phyloP scores from a whole-genome alignment of 2,113 vertebrate species.

The Lontra canadensis region DNA sequence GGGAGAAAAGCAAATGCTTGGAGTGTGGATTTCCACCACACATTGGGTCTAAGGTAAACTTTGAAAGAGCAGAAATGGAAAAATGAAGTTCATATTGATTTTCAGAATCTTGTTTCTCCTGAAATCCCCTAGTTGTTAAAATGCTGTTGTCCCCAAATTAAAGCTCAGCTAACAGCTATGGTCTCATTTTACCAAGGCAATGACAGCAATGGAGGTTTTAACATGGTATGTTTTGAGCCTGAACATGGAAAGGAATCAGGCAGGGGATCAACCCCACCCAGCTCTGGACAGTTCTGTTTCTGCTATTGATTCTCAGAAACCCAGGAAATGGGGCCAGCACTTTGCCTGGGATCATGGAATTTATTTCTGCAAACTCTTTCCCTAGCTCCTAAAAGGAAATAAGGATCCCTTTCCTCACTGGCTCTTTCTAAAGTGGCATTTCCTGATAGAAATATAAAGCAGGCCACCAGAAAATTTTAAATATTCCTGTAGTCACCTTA shows the following conservation, averaged over 20 bases:
- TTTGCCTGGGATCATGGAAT: not conserved
- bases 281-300: not conserved
- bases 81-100: not conserved
- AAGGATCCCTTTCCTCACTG: not conserved
- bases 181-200: not conserved
- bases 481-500: not conserved
- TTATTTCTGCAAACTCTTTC: not conserved
- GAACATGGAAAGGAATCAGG: not conserved
- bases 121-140: not conserved
- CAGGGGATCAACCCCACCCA: not conserved
- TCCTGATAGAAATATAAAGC: not conserved
- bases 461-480: not conserved
- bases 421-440: not conserved
- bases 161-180: not conserved
- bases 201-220: not conserved
- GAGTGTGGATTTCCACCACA: slow-evolving; percentile 37
- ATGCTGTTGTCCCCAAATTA: not conserved
- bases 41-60: not conserved
- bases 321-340: not conserved
- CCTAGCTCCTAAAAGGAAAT: not conserved
- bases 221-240: not conserved
- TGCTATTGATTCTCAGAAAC: not conserved
- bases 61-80: not conserved
- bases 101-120: not conserved
- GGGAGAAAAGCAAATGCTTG: slow-evolving; percentile 43